Evolutionary conservation across 2,797 vertebrate genomes (phyloP).

Genomic region (Spheniscus humboldti): DNA sequence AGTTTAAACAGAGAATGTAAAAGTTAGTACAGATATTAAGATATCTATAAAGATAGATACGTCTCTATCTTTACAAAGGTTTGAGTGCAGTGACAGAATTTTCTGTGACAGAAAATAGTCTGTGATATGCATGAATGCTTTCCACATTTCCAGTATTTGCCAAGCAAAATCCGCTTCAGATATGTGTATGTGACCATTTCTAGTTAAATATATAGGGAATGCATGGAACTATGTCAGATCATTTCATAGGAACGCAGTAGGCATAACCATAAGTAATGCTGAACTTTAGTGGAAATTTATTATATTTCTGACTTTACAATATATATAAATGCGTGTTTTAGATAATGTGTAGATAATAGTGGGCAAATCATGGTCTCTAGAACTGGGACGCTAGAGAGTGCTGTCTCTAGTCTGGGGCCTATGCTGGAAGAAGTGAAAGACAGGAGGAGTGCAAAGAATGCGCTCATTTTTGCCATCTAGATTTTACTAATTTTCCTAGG

Average conservation of each 20-base stretch:
- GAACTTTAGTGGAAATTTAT: background rate
- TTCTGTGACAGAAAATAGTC: background rate
- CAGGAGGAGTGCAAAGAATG: background rate
- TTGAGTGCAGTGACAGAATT: background rate
- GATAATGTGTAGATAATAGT: background rate
- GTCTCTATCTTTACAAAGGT: background rate
- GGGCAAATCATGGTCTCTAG: background rate
- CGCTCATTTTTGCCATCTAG: background rate
- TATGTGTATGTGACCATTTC: background rate
- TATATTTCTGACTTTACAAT: background rate
- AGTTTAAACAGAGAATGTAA: background rate
- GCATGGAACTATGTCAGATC: background rate
- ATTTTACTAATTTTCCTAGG: background rate
- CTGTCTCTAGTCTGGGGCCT: too few species aligned
- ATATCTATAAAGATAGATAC: background rate
- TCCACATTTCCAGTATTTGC: background rate
- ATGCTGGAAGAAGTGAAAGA: background rate
- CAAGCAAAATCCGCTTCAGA: background rate
- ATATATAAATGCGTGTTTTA: background rate
- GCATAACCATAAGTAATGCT: background rate
- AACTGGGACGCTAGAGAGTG: too few species aligned
- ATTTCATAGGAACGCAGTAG: background rate
- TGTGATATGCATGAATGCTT: background rate
- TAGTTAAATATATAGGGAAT: background rate
- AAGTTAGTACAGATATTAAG: background rate